Evolutionary conservation across 2,797 vertebrate genomes (phyloP).

Genomic region (Pangasius macronema): DNA sequence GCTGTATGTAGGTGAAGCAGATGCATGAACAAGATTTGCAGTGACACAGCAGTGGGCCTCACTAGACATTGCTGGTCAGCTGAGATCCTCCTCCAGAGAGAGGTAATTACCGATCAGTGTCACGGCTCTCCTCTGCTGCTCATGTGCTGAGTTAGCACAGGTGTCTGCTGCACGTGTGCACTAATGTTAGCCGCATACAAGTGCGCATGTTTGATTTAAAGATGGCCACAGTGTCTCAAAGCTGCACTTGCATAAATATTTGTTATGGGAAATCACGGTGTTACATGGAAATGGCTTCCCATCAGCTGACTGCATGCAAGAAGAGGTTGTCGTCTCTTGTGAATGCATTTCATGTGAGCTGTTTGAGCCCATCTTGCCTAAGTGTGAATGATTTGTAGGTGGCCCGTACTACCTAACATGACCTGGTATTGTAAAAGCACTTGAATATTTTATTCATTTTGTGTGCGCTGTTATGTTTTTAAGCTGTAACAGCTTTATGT

Average conservation of each 20-base stretch:
- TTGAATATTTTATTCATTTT: conserved; percentile 29
- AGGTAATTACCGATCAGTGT: conserved; percentile 69
- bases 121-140: conserved; percentile 51
- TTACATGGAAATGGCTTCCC: conserved; percentile 35
- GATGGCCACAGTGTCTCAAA: conserved; percentile 66
- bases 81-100: conserved; percentile 61
- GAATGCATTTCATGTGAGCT: conserved; percentile 26
- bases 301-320: conserved; percentile 48
- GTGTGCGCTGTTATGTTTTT: conserved; percentile 52
- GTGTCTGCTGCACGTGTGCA: conserved; percentile 68
- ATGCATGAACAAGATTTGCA: conserved; percentile 62
- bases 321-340: conserved; percentile 35
- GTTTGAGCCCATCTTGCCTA: conserved; percentile 28
- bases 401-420: conserved; percentile 57
- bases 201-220: conserved; percentile 69
- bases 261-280: conserved; percentile 23
- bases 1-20: conserved; percentile 60
- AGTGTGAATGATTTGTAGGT: conserved; percentile 48
- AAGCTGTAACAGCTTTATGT: conserved; percentile 2
- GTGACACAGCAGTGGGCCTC: conserved; percentile 62
- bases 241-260: conserved; percentile 56
- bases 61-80: conserved; percentile 70
- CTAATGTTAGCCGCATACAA: conserved; percentile 59
- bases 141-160: conserved; percentile 49
- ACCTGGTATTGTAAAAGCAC: conserved; percentile 51